Base-by-base conservation (phyloP, 2,113 vertebrate species). In the Pampusana beccarii region DNA sequence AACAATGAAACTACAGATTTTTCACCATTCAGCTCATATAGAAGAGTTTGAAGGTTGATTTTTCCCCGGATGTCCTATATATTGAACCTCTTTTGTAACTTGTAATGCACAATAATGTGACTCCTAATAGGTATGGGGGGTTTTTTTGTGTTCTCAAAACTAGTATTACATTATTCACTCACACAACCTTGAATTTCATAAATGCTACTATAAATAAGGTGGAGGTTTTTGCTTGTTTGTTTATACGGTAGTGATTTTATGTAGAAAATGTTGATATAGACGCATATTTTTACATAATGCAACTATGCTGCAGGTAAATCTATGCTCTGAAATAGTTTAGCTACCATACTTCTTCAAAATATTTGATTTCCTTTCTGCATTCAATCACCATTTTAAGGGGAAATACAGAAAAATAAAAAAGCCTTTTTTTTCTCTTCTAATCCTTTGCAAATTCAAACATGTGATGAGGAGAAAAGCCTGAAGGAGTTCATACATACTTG, bases 241-340 rank as follows among this genome's bases (percentile, higher is more conserved):
- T 96, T 75, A 94, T 80, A 29, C 29, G 86, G 81, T 50, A 78
- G 33, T 53, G 74, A 50, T 95, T 96, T 96, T 91, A 88, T 20
- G 3, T 64, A 92, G 53, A 73, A 94, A 93, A 86, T 89, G 17
- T 72, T 97, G 61, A 89, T 80, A 67, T 31, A 93, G 77, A 91
- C 83, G 64, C 58, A 95, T 96, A 95, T 89, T 96, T 97, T 97
- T 95, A 79, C 91, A 94, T 94, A 97, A 95, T 67, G 31, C 31
- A 82, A n/a, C 83, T 84, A 53, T 36, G 19, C 67, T 51, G 10
- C 86, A 90, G 75, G 67, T 92, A 94, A 92, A 92, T 80, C 64
- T 19, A 75, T 9, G 16, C 62, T 86, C 36, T 94, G 48, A 93
- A 96, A 86, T 70, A 89, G 42, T 85, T 93, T 65, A 81, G 40